phyloP scores from a whole-genome alignment of 2,888 invertebrate genomes.

The Deroplatys truncata region DNA sequence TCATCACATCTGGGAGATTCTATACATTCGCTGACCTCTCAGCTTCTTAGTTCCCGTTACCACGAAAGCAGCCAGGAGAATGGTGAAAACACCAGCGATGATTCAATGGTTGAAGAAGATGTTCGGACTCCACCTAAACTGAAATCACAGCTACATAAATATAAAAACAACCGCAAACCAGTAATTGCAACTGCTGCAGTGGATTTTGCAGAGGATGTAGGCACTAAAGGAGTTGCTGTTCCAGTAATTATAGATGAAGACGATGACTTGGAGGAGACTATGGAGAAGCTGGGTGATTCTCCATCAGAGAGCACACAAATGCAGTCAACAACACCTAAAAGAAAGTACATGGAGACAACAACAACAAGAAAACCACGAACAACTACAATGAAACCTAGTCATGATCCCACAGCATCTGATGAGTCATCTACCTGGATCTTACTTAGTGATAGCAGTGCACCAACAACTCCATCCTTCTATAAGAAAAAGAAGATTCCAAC shows the following conservation, averaged over 20 bases:
- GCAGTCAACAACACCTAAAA: neutral
- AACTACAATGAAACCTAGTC: slow-evolving; percentile 36
- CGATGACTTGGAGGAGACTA: slow-evolving; percentile 23
- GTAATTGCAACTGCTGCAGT: neutral
- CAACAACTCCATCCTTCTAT: slow-evolving; percentile 25
- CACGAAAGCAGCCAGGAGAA: slow-evolving; percentile 36
- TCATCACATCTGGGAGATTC: slow-evolving; percentile 50
- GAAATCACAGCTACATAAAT: slow-evolving; percentile 48
- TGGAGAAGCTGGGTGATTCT: neutral
- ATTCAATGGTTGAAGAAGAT: slow-evolving; percentile 47
- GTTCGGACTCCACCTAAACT: slow-evolving; percentile 58
- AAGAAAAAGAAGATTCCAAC: slow-evolving; percentile 6
- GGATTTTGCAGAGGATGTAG: neutral
- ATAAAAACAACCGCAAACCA: slow-evolving; percentile 37
- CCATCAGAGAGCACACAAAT: neutral
- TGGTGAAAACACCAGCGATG: neutral
- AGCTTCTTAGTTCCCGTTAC: slow-evolving; percentile 49
- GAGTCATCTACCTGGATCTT: slow-evolving; percentile 76
- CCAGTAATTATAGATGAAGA: slow-evolving; percentile 59
- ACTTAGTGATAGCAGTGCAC: slow-evolving; percentile 50
- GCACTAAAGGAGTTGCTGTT: slow-evolving; percentile 55
- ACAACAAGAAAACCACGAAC: slow-evolving; percentile 39
- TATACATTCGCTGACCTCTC: slow-evolving; percentile 55
- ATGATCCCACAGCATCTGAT: slow-evolving; percentile 43
- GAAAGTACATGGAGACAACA: neutral